Evolutionary conservation across 2,113 vertebrate genomes (phyloP).

Genomic region (Fregetta grallaria): DNA sequence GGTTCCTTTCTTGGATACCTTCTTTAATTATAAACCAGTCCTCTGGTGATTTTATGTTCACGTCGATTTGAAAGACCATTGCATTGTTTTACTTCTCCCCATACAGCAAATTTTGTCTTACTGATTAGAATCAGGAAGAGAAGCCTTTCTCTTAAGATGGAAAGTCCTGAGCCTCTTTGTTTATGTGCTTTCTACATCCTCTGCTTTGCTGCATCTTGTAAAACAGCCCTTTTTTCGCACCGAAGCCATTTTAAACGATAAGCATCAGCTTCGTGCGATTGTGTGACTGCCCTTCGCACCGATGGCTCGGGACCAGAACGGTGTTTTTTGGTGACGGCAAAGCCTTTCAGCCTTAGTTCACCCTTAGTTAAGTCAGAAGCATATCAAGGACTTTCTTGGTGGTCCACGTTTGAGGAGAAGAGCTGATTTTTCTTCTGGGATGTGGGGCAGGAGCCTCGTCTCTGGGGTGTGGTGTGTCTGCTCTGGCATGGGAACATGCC

Average conservation of each 20-base stretch:
- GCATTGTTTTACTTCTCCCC: neutral
- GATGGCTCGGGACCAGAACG: accelerated
- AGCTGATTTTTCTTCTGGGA: neutral
- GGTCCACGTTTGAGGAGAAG: neutral
- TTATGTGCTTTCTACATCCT: accelerated
- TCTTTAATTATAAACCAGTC: neutral
- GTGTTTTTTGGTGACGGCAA: neutral
- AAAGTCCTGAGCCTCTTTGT: neutral
- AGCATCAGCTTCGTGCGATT: accelerated
- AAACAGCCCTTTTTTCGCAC: neutral
- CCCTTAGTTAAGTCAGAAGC: neutral
- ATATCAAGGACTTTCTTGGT: neutral
- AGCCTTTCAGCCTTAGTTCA: neutral
- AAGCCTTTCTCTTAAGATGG: neutral
- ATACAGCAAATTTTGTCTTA: neutral
- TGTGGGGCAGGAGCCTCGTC: accelerated
- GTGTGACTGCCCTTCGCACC: accelerated
- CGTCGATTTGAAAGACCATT: neutral
- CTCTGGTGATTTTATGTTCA: neutral
- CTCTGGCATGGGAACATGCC: accelerated
- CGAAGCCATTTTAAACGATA: accelerated
- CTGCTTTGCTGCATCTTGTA: neutral
- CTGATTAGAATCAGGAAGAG: neutral
- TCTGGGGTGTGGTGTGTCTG: neutral
- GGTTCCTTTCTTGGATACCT: neutral